Base-by-base conservation (phyloP, 2,888 invertebrate genomes). In the Hylaea fasciaria region DNA sequence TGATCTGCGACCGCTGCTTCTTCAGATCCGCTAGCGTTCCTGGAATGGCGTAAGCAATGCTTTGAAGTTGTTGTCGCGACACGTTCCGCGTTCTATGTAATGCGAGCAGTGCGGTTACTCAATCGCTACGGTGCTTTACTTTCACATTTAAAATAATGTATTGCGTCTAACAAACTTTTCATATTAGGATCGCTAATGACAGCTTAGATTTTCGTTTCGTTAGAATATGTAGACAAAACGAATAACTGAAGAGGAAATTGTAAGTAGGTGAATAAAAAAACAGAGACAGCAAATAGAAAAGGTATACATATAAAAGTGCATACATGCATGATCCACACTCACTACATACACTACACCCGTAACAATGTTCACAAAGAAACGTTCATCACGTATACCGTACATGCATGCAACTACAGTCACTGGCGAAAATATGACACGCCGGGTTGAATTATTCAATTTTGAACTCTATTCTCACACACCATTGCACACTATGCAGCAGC, bases 21-120 rank as follows among this genome's bases (percentile, higher is more conserved):
- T 98, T 98, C 85, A 98, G 93, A 88, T 98, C 98, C 54, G 98
- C 96, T 74, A 98, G 93, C 51, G 98, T 98, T 73, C 96, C 95
- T 93, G 89, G 48, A 91, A 91, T 0, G 37, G 51, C 32, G 40
- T 11, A 55, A 50, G 12, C 39, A 71, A 69, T 71, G 62, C 74
- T 32, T 58, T 62, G 44, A 32, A 73, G 63, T 56, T 43, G 63
- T 64, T 63, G 43, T 56, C 35, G 43, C 16, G 14, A 52, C 11
- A 14, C 5, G 1, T 29, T 45, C 43, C 39, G 45, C 14, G 0
- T 52, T 41, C 58, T 66, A 57, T 37, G 51, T 66, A 69, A 57
- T 68, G 68, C 57, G 68, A 59, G 66, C 71, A 55, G 64, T 66
- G 70, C 68, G n/a, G 71, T 76, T 71, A 74, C 73, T 71, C 68